These are phyloP conservation scores for Scaptomyza graminum DNA, from an alignment of 1,140 invertebrate genomes.

Conservation along the genomic window DNA sequence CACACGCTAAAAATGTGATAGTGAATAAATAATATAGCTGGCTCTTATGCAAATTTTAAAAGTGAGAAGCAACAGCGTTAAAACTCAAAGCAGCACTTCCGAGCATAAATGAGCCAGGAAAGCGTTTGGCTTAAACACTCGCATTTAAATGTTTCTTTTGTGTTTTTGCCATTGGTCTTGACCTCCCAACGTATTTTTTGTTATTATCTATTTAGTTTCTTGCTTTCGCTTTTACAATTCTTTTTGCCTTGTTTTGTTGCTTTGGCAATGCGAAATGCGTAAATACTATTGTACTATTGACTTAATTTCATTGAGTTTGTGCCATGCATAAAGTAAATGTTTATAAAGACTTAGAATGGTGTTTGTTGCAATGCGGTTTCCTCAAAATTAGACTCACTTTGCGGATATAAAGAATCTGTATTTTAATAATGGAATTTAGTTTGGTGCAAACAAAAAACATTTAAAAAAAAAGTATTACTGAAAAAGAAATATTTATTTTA, in stretches of 20 bases:
- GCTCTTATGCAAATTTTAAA: constrained; percentile 20
- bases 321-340: not conserved
- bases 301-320: constrained; percentile 18
- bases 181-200: constrained; percentile 7
- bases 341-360: not conserved
- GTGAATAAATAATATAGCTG: constrained; percentile 8
- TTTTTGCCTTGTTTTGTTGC: constrained; percentile 17
- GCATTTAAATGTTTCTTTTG: constrained; percentile 27
- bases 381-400: not conserved
- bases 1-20: constrained; percentile 10
- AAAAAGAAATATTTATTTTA: too few species aligned
- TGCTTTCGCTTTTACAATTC: constrained; percentile 35
- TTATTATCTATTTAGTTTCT: constrained; percentile 8
- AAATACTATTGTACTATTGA: constrained; percentile 16
- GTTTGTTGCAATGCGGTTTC: not conserved
- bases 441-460: too few species aligned
- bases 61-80: constrained; percentile 3
- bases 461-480: too few species aligned
- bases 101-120: not conserved
- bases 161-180: constrained; percentile 19
- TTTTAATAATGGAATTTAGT: too few species aligned
- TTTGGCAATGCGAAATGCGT: constrained; percentile 5
- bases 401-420: too few species aligned
- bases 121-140: constrained; percentile 10
- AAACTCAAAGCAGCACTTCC: not conserved